phyloP scores from a whole-genome alignment of 2,888 invertebrate genomes.

The Ichneumoninae sp. region DNA sequence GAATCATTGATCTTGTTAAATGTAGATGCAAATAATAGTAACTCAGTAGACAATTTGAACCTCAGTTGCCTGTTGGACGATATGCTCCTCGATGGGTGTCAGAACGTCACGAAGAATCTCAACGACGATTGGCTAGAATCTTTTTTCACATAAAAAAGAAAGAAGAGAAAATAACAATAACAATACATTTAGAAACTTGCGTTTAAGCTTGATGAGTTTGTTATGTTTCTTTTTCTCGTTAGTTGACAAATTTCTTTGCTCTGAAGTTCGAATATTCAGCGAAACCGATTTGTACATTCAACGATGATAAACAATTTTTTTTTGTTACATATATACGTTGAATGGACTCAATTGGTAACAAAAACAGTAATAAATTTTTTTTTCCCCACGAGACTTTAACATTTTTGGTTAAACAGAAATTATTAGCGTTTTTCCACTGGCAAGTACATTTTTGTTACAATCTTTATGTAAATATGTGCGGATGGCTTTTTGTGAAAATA shows the following conservation, averaged over 20 bases:
- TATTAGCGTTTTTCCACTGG: background rate
- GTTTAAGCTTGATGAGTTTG: background rate
- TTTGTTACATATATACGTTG: background rate
- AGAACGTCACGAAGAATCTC: slow-evolving; percentile 61
- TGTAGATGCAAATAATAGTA: slow-evolving; percentile 28
- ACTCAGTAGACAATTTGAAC: slow-evolving; percentile 53
- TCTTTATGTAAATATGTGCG: background rate
- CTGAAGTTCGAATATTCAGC: too few species aligned
- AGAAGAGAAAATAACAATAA: background rate
- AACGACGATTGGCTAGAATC: slow-evolving; percentile 69
- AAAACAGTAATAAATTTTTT: background rate
- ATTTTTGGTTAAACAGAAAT: background rate
- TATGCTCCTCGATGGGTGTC: slow-evolving; percentile 58
- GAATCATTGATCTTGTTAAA: slow-evolving; percentile 13
- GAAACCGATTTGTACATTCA: too few species aligned
- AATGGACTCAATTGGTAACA: background rate
- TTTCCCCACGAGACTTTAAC: background rate
- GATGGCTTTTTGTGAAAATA: slow-evolving; percentile 3
- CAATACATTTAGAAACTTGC: background rate
- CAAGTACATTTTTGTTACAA: background rate
- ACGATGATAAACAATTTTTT: background rate
- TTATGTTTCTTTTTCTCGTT: background rate
- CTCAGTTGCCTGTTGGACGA: slow-evolving; percentile 64
- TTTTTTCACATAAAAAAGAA: slow-evolving; percentile 59
- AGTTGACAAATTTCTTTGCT: too few species aligned